Evolutionary conservation across 2,888 invertebrate species (phyloP).

Genomic region (Drosophila neotestacea): DNA sequence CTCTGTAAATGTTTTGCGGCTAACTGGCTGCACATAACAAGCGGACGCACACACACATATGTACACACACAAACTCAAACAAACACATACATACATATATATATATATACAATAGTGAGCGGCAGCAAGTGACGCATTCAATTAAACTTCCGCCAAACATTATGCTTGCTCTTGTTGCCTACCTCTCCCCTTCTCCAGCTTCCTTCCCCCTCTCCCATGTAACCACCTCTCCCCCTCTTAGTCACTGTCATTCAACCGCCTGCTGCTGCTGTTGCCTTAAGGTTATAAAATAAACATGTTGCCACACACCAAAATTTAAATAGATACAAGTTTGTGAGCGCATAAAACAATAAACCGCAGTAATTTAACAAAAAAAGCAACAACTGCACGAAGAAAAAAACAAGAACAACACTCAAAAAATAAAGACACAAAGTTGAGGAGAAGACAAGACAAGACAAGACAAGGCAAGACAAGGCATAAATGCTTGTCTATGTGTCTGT

Average conservation of each 20-base stretch:
- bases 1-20: slow-evolving; percentile 71
- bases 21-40: slow-evolving; percentile 69
- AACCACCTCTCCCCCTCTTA: slow-evolving; percentile 12
- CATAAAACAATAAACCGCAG: slow-evolving; percentile 80
- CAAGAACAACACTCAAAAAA: slow-evolving; percentile 23
- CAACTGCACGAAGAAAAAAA: slow-evolving; percentile 22
- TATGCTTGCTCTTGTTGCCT: slow-evolving; percentile 61
- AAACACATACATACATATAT: slow-evolving; percentile 19
- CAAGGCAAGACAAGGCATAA: slow-evolving; percentile 40
- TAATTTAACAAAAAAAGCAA: slow-evolving; percentile 60
- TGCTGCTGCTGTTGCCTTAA: slow-evolving; percentile 57
- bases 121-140: slow-evolving; percentile 74
- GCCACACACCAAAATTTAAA: slow-evolving; percentile 83
- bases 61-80: slow-evolving; percentile 34
- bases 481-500: slow-evolving; percentile 16
- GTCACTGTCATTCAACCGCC: background rate
- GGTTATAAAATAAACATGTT: slow-evolving; percentile 84
- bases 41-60: slow-evolving; percentile 47
- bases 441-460: slow-evolving; percentile 43
- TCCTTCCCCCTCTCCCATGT: background rate
- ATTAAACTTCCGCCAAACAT: slow-evolving; percentile 82
- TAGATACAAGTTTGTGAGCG: slow-evolving; percentile 82
- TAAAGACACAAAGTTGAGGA: slow-evolving; percentile 33
- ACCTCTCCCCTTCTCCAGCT: background rate
- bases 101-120: slow-evolving; percentile 23